These are phyloP conservation scores for Hyperoodon ampullatus DNA, from an alignment of 2,113 vertebrate genomes.

Conservation along the genomic window DNA sequence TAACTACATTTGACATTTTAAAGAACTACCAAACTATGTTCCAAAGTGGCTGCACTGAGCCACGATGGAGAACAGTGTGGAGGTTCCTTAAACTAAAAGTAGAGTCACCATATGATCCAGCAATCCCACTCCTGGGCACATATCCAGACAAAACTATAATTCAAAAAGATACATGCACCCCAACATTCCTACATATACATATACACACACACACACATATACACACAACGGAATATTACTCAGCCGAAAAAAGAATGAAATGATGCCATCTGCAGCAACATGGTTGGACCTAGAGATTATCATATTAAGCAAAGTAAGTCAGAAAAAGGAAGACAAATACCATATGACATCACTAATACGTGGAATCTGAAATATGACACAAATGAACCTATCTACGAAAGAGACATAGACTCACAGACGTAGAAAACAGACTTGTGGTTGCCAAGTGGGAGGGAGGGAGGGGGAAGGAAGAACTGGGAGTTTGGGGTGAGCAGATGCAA, in stretches of 20 bases:
- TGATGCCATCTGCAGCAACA: rapidly evolving
- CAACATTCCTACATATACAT: no score
- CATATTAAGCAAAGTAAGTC: background rate
- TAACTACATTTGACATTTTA: background rate
- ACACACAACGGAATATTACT: no score
- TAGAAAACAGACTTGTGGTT: no score
- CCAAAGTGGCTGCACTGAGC: background rate
- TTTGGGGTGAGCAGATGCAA: no score
- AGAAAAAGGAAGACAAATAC: background rate
- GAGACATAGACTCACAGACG: no score
- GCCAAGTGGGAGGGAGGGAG: no score
- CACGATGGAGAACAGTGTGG: background rate
- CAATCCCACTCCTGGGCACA: background rate
- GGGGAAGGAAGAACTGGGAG: no score
- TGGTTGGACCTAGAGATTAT: background rate
- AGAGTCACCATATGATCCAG: background rate
- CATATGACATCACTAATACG: no score
- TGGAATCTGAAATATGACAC: no score
- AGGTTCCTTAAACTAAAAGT: background rate
- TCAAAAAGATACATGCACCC: no score
- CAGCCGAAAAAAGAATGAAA: background rate
- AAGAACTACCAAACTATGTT: background rate
- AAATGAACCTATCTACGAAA: no score
- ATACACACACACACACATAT: no score
- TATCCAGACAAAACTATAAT: background rate